These are phyloP conservation scores for Zaprionus lineosus DNA, from an alignment of 2,888 invertebrate species.

Conservation along the genomic window DNA sequence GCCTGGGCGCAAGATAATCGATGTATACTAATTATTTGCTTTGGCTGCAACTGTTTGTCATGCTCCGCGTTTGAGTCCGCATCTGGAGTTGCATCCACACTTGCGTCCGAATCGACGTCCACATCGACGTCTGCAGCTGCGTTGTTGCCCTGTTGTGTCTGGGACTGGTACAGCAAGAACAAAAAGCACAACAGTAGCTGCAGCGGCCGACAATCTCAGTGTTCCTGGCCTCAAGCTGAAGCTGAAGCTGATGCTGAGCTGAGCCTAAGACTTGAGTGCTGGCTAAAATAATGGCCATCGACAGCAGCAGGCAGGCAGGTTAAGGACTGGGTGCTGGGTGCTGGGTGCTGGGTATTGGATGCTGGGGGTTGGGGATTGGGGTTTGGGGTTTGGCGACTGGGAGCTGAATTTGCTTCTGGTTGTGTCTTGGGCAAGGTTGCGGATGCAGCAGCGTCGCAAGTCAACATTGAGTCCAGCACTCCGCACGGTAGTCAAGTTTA, in stretches of 20 bases:
- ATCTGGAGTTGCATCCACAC: not conserved
- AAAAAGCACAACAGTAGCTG: conserved; percentile 63
- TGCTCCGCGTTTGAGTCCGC: conserved; percentile 46
- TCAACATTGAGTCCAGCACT: conserved; percentile 6
- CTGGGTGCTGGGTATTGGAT: not conserved
- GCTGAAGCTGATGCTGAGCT: too few relatives aligned
- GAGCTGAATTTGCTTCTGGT: conserved; percentile 8
- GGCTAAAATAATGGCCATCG: conserved; percentile 73
- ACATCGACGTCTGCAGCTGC: conserved; percentile 29
- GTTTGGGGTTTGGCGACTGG: too few relatives aligned
- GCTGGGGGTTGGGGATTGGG: not conserved
- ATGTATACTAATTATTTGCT: conserved; percentile 78
- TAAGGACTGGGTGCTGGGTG: not conserved
- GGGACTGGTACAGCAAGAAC: conserved; percentile 71
- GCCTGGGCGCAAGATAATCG: conserved; percentile 71
- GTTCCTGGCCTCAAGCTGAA: conserved; percentile 4
- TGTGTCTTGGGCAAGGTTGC: conserved; percentile 71
- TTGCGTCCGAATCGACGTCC: conserved; percentile 14
- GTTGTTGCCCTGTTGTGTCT: too few relatives aligned
- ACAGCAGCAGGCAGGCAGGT: conserved; percentile 50
- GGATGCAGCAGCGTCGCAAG: conserved; percentile 43
- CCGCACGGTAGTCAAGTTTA: conserved; percentile 74
- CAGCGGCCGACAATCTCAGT: conserved; percentile 9
- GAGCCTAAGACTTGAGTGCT: too few relatives aligned
- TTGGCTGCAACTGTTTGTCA: conserved; percentile 78